A percentile compares a stretch with the other conserved stretches of the same genome.
Evolutionary conservation across 2,888 invertebrate species (phyloP).

Genomic region (Cerceris rybyensis): DNA sequence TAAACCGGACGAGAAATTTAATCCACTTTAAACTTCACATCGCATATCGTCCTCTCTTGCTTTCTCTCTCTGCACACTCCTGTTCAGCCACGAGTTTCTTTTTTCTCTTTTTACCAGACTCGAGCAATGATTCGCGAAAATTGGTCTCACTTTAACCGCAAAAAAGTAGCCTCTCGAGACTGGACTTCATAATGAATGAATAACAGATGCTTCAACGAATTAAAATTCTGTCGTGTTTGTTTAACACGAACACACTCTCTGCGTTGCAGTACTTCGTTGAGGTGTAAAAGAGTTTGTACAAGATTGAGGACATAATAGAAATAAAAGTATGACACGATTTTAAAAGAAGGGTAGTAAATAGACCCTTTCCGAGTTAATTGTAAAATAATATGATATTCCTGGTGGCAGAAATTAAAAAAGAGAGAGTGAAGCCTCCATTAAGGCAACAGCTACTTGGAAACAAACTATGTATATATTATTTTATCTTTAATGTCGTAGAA

Average conservation of each 20-base stretch:
- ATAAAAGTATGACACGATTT: too few species aligned
- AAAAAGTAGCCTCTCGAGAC: not conserved
- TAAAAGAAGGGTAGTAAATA: too few species aligned
- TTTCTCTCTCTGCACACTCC: too few species aligned
- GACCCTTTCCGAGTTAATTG: too few species aligned
- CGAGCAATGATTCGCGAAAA: constrained; percentile 19
- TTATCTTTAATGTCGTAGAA: too few species aligned
- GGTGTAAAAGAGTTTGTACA: too few species aligned
- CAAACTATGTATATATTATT: too few species aligned
- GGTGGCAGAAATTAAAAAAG: too few species aligned
- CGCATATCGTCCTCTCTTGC: constrained; percentile 37
- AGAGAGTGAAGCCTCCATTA: too few species aligned
- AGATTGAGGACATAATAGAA: too few species aligned
- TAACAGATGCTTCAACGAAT: constrained; percentile 24
- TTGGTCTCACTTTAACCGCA: constrained; percentile 13
- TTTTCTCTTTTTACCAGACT: not conserved
- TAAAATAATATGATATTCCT: too few species aligned
- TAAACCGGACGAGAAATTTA: constrained; percentile 63
- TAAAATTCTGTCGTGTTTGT: constrained; percentile 2
- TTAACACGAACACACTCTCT: not conserved
- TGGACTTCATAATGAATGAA: constrained; percentile 36
- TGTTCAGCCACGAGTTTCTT: not conserved
- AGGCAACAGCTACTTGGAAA: too few species aligned
- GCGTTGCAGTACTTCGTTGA: not conserved
- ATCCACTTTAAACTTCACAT: constrained; percentile 56